phyloP scores from a whole-genome alignment of 2,888 invertebrate species.

The Microplitis deprimator region DNA sequence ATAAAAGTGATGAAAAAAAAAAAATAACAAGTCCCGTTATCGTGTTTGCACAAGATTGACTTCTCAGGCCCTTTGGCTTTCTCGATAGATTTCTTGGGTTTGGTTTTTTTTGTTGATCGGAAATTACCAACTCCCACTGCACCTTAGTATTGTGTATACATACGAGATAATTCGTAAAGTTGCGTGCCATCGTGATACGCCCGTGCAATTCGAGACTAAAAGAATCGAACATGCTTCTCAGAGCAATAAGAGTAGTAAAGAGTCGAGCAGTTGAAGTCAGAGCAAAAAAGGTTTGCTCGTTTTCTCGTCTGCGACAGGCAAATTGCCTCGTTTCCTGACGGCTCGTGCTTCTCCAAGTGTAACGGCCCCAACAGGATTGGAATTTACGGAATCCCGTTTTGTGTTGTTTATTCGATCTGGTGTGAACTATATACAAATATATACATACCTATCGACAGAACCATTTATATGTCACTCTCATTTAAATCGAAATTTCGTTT shows the following conservation, averaged over 20 bases:
- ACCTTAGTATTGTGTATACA: not conserved
- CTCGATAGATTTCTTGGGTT: constrained; percentile 13
- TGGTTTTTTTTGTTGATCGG: constrained; percentile 1
- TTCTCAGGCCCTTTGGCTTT: constrained; percentile 35
- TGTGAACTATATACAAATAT: constrained; percentile 36
- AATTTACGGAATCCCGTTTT: constrained; percentile 51
- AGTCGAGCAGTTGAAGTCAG: constrained; percentile 20
- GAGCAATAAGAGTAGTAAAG: constrained; percentile 37
- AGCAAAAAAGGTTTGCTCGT: constrained; percentile 43
- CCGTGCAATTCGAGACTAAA: constrained; percentile 29
- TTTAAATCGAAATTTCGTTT: not conserved
- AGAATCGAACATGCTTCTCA: constrained; percentile 34
- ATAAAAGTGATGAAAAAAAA: no score
- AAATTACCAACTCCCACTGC: constrained; percentile 27
- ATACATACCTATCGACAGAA: constrained; percentile 28
- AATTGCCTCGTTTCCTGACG: constrained; percentile 68
- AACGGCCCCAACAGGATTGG: constrained; percentile 49
- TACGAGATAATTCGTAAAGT: constrained; percentile 33
- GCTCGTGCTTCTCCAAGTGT: constrained; percentile 54
- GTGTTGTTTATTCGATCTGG: constrained; percentile 16
- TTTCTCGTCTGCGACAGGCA: constrained; percentile 62
- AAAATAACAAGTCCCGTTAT: constrained; percentile 13
- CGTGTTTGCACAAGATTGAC: constrained; percentile 33
- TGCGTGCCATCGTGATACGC: constrained; percentile 40
- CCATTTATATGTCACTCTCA: constrained; percentile 25